phyloP scores from a whole-genome alignment of 2,888 invertebrate species.

The Catocala fraxini region DNA sequence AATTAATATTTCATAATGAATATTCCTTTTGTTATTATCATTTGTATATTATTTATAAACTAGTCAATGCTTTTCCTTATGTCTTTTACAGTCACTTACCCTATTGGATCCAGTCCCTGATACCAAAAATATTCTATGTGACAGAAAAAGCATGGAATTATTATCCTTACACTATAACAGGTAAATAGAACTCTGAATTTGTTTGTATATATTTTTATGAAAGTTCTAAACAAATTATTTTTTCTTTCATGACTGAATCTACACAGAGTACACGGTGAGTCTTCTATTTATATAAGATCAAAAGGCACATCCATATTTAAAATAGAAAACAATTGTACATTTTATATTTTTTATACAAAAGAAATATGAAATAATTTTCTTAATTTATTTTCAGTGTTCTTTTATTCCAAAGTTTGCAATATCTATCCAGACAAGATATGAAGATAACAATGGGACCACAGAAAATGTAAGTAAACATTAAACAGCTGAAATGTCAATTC shows the following conservation, averaged over 20 bases:
- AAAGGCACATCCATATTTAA: too few species aligned
- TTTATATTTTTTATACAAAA: too few species aligned
- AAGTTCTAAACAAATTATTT: constrained; percentile 18
- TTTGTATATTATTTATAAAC: constrained; percentile 4
- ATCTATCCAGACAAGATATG: constrained; percentile 95
- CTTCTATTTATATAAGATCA: constrained; percentile 23
- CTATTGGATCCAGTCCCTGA: constrained; percentile 95
- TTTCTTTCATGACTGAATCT: constrained; percentile 66
- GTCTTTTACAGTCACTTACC: constrained; percentile 92
- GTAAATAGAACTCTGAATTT: constrained; percentile 72
- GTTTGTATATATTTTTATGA: not conserved
- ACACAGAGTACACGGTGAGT: constrained; percentile 92
- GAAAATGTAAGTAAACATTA: constrained; percentile 92
- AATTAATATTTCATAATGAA: too few species aligned
- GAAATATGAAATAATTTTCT: too few species aligned
- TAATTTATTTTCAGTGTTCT: constrained; percentile 90
- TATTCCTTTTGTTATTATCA: too few species aligned
- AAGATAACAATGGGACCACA: constrained; percentile 94
- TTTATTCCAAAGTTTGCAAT: constrained; percentile 95
- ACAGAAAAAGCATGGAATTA: constrained; percentile 98
- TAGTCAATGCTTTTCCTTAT: constrained; percentile 19
- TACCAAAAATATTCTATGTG: constrained; percentile 96
- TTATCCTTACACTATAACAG: constrained; percentile 96
- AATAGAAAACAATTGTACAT: too few species aligned
- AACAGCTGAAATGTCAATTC: too few species aligned